Percentiles rank a stretch among this genome's conserved stretches.
phyloP scores from a whole-genome alignment of 2,113 vertebrate species.

The Brachionichthys hirsutus region DNA sequence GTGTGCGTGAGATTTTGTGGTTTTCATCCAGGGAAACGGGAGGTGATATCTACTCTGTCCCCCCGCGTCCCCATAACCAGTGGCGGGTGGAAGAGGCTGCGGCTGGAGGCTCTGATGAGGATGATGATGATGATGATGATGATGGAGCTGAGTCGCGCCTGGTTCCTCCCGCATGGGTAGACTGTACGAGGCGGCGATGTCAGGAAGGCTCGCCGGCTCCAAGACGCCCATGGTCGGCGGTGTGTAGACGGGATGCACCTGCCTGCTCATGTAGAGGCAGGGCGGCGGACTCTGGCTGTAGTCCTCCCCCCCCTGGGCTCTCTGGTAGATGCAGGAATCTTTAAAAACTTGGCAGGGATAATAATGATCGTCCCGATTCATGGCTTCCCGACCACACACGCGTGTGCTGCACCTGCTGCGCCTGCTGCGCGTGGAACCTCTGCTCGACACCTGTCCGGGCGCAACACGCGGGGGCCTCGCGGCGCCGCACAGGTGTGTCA shows the following conservation, averaged over 20 bases:
- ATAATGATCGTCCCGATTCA: slow-evolving; percentile 93
- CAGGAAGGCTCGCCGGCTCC: slow-evolving; percentile 84
- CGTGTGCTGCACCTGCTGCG: slow-evolving; percentile 47
- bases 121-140: slow-evolving; percentile 23
- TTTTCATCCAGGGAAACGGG: slow-evolving; percentile 99
- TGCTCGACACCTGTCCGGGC: slow-evolving; percentile 70
- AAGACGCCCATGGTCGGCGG: slow-evolving; percentile 78
- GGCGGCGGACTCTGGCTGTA: slow-evolving; percentile 90
- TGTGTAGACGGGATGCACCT: slow-evolving; percentile 78
- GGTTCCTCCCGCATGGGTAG: slow-evolving; percentile 87
- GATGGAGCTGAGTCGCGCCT: slow-evolving; percentile 79
- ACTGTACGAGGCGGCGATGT: slow-evolving; percentile 83
- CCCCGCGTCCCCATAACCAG: slow-evolving; percentile 79
- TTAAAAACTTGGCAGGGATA: slow-evolving; percentile 90
- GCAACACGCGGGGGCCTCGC: slow-evolving; percentile 61
- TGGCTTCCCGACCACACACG: slow-evolving; percentile 74
- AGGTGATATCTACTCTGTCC: slow-evolving; percentile 83
- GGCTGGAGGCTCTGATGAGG: slow-evolving; percentile 71
- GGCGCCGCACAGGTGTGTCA: slow-evolving; percentile 77
- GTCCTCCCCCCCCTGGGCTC: slow-evolving; percentile 81
- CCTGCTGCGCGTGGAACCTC: slow-evolving; percentile 53
- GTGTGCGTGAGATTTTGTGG: slow-evolving; percentile 90
- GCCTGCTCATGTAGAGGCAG: slow-evolving; percentile 92
- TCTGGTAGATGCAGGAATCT: slow-evolving; percentile 90
- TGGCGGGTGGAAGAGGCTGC: slow-evolving; percentile 71